A percentile compares a stretch with the other conserved stretches of the same genome.
Conservation (phyloP, 2,113 vertebrate genomes). For the Globicephala melas region DNA sequence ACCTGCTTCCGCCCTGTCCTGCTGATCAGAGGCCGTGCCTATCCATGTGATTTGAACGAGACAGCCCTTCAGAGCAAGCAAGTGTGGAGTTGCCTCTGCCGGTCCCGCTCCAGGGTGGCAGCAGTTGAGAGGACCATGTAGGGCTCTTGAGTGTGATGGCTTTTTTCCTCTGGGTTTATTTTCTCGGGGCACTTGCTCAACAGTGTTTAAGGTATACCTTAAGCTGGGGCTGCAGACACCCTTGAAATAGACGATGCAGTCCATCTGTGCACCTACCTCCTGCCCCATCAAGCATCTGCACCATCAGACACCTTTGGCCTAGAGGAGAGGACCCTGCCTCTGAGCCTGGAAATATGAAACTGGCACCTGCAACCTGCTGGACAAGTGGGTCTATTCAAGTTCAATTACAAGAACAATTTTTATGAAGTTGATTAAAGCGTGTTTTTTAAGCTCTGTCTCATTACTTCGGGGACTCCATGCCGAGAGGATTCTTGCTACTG, state of each 20-base stretch:
- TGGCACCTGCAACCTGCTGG: conserved; percentile 60
- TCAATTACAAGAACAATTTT: conserved; percentile 71
- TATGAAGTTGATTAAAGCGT: conserved; percentile 56
- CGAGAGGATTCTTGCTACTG: neutral
- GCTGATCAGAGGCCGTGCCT: conserved; percentile 52
- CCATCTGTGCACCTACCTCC: conserved; percentile 54
- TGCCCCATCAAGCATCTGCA: neutral
- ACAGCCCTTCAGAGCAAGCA: neutral
- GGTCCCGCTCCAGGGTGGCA: neutral
- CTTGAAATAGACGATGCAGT: neutral
- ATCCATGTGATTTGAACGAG: neutral
- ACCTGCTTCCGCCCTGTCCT: conserved; percentile 19
- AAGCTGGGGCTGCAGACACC: conserved; percentile 7
- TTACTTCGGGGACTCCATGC: neutral
- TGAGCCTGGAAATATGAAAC: conserved; percentile 77
- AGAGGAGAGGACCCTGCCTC: conserved; percentile 54
- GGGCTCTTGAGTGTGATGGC: neutral
- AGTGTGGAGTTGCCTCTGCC: neutral
- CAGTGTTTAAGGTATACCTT: neutral
- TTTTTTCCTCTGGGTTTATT: neutral
- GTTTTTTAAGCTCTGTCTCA: conserved; percentile 11
- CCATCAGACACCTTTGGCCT: conserved; percentile 23
- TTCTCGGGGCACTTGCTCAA: neutral
- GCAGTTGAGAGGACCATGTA: neutral
- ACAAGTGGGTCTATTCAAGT: conserved; percentile 46